Evolutionary conservation across 2,797 vertebrate species (phyloP), one percentile per base, ranked within the genome.

Genomic region (Betta splendens): DNA sequence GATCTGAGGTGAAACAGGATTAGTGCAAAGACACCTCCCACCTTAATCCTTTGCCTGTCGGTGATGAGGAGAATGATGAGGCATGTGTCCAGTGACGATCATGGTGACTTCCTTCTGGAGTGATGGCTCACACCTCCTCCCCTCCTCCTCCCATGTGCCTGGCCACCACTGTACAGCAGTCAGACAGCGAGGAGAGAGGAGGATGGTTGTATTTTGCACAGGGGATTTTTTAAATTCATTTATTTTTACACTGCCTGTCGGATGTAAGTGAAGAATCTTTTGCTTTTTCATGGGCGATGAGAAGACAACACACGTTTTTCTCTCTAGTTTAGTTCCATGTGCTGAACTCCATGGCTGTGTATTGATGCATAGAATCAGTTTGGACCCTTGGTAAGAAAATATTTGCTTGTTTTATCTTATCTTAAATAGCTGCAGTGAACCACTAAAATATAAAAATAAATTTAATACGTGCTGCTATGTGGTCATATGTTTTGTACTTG

Each of bases 21-120:
- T 90, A 89, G 33, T 69, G 47, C 46, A 84, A 84, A 77, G 79
- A 86, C 79, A 86, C 79, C 67, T 44, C 26, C 43, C 67, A 46
- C 26, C 43, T 56, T 86, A 70, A 84, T 80, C 78, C 66, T 16
- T 64, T 2, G 8, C 64, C 31, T 18, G 7, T 55, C 28, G 22
- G n/a, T 9, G 32, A 49, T 25, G 35, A 58, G 29, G 48, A 36
- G 44, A 47, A 22, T 53, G 54, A 52, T 66, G 56, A 48, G 18
- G 39, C 62, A 77, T 7, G 75, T 67, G 73, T 52, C 62, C 48
- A 62, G 38, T 5, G 54, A 47, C 23, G 29, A n/a, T 12, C 1
- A 1, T 9, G 13, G 28, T 22, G 17, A 35, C 33, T 16, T 21
- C 57, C 8, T 31, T 15, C 40, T 64, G 23, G 21, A n/a, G 16